A percentile compares a stretch with the other conserved stretches of the same genome.
Evolutionary conservation across 2,113 vertebrate genomes (phyloP).

Genomic region (Fukomys damarensis): DNA sequence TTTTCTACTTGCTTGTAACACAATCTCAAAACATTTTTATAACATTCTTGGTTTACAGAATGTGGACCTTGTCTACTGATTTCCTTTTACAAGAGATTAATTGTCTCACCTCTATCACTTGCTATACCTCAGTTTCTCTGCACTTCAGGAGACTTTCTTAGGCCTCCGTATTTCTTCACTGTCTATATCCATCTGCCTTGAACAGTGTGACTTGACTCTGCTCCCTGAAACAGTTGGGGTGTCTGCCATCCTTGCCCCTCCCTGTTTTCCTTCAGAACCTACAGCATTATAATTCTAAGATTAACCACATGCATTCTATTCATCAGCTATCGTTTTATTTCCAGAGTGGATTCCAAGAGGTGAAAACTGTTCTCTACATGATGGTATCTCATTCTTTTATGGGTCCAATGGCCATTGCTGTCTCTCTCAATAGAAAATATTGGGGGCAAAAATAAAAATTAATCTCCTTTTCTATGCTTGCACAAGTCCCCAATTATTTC

Average conservation of each 20-base stretch:
- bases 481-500: not conserved
- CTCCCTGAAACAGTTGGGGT: not conserved
- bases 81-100: not conserved
- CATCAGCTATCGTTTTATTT: not conserved
- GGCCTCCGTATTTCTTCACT: not conserved
- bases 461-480: not conserved
- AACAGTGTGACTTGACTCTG: not conserved
- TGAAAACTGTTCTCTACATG: not conserved
- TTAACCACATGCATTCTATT: not conserved
- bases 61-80: not conserved
- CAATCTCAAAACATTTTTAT: not conserved
- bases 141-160: not conserved
- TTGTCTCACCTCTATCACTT: not conserved
- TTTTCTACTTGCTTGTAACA: not conserved
- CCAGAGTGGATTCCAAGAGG: not conserved
- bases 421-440: not conserved
- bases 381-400: not conserved
- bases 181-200: not conserved
- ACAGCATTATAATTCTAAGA: not conserved
- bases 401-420: not conserved
- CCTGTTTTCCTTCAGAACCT: not conserved
- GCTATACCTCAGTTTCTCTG: not conserved
- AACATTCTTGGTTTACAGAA: not conserved
- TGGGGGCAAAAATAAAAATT: not conserved
- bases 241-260: not conserved